These are phyloP conservation scores for Meloidogyne chitwoodi DNA, from an alignment of 1,140 invertebrate genomes.

Conservation along the genomic window DNA sequence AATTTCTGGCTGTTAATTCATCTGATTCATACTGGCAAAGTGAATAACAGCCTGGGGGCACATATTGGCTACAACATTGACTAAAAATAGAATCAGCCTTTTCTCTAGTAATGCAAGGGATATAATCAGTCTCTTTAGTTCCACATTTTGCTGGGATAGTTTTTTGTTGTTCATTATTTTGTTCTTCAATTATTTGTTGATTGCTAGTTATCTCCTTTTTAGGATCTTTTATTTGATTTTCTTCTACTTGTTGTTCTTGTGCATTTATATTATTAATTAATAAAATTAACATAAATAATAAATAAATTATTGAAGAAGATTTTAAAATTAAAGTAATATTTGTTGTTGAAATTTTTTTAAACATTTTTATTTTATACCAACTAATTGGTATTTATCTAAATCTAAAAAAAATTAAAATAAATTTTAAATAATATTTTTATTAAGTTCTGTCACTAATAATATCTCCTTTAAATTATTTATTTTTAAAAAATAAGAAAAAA, in stretches of 20 bases:
- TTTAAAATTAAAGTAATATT: neutral
- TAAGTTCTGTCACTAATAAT: neutral
- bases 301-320: neutral
- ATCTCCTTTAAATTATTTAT: too few species aligned
- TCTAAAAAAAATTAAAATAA: too few species aligned
- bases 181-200: neutral
- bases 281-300: neutral
- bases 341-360: neutral
- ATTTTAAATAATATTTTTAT: too few species aligned
- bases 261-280: too few species aligned
- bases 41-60: slow-evolving; percentile 38
- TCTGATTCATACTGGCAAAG: slow-evolving; percentile 49
- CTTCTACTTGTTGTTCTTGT: neutral
- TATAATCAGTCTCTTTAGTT: slow-evolving; percentile 29
- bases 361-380: neutral
- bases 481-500: neutral
- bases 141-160: slow-evolving; percentile 16
- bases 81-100: slow-evolving; percentile 36
- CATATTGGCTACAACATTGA: slow-evolving; percentile 25
- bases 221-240: neutral
- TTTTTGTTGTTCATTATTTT: neutral
- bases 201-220: neutral
- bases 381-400: too few species aligned
- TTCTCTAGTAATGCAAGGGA: slow-evolving; percentile 41
- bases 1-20: slow-evolving; percentile 43